phyloP scores from a whole-genome alignment of 2,888 invertebrate species.

The Cantharis lateralis region DNA sequence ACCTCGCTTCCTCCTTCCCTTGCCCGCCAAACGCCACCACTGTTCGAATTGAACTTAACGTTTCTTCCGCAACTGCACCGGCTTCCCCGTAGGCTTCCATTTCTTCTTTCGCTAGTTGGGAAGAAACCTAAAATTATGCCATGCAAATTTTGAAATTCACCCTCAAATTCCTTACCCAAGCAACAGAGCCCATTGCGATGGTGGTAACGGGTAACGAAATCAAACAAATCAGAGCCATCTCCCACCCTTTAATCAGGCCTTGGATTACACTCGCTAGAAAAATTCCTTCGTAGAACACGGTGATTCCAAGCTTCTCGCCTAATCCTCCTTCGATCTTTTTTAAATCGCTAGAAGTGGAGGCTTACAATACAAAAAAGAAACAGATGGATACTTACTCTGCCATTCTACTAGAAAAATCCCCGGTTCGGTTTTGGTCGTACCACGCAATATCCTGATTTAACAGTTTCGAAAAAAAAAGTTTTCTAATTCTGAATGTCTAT shows the following conservation, averaged over 20 bases:
- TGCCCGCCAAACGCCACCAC: constrained; percentile 82
- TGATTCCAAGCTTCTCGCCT: constrained; percentile 79
- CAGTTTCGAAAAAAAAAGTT: constrained; percentile 67
- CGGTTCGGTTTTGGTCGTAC: constrained; percentile 73
- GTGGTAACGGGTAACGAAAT: constrained; percentile 72
- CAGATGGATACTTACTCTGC: constrained; percentile 78
- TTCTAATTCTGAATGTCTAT: constrained; percentile 67
- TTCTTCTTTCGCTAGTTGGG: constrained; percentile 68
- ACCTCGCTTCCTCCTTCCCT: constrained; percentile 71
- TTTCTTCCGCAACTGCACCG: constrained; percentile 78
- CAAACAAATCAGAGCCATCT: constrained; percentile 76
- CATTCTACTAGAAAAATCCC: constrained; percentile 75
- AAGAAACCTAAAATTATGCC: constrained; percentile 60
- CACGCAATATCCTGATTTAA: constrained; percentile 76
- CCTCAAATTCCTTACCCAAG: constrained; percentile 35
- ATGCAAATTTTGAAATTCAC: too few species aligned
- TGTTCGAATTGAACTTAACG: constrained; percentile 73
- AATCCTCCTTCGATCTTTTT: constrained; percentile 80
- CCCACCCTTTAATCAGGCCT: constrained; percentile 79
- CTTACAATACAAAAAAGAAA: too few species aligned
- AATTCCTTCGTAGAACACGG: constrained; percentile 72
- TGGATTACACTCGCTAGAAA: constrained; percentile 67
- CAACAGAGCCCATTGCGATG: constrained; percentile 67
- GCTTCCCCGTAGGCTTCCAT: constrained; percentile 76
- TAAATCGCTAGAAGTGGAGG: constrained; percentile 69